Evolutionary conservation across 2,113 vertebrate genomes (phyloP), one percentile per base, ranked within the genome.

Genomic region (Pandion haliaetus): DNA sequence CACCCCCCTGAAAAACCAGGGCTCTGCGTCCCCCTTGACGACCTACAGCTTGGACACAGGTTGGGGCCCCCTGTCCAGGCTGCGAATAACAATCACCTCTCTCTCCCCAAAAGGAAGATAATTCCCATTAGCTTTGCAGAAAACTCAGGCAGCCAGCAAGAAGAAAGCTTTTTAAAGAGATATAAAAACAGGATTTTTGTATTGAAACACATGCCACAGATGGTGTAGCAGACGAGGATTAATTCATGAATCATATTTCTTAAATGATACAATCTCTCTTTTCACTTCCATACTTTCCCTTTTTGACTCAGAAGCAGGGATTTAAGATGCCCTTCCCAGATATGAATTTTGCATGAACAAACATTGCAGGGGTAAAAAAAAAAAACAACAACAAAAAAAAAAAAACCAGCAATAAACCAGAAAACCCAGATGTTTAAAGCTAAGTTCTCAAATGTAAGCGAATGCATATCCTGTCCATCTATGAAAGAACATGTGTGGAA

Each of bases 181-280:
- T 79, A 85, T 26, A 93, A 90, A 95, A 90, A 10, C 82, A 93
- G 93, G 93, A 86, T 95, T 96, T 95, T 79, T 91, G 81, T 97
- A 96, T 95, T 85, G 94, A 93, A 95, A 95, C 96, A 95, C 96
- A 92, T 2, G 59, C 93, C 89, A 95, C 97, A 98, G 96, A 98
- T 98, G 97, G 97, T 95, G 93, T 80, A 93, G 95, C 96, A 98
- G 97, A 97, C 92, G 92, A 97, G 91, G 96, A 96, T 96, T 96
- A 96, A 97, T 97, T 96, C 96, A 97, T 96, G 95, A 96, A 97
- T 96, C 94, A 96, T 95, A 94, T 96, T 97, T 95, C 96, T 96
- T 93, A 92, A 96, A 93, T 34, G 90, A 97, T 95, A 96, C 83
- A 83, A 94, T 97, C 95, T 96, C 95, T 96, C 87, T 93, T 94